Conservation (phyloP, 2,797 vertebrate genomes). For the Sebastes trivittatus region DNA sequence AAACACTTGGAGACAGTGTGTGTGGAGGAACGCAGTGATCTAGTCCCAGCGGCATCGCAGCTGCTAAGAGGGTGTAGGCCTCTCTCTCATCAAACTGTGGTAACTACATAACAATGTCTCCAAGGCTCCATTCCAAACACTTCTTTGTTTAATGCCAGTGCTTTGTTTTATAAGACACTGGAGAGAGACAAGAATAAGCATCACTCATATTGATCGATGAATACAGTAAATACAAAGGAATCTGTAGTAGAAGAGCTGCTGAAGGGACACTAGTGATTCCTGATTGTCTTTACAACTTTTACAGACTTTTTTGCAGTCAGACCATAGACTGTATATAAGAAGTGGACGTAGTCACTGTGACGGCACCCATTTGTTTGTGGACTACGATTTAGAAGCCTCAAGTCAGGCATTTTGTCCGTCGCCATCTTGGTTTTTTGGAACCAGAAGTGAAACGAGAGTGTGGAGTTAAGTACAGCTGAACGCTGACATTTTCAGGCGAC, state of each 20-base stretch:
- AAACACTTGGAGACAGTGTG: conserved; percentile 22
- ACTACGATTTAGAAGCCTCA: no score
- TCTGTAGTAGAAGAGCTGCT: background rate
- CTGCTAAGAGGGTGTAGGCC: conserved; percentile 10
- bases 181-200: background rate
- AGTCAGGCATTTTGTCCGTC: background rate
- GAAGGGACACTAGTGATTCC: background rate
- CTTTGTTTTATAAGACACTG: background rate
- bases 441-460: no score
- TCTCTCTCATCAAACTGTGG: conserved; percentile 17
- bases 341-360: background rate
- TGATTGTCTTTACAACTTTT: background rate
- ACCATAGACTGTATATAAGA: background rate
- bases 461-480: no score
- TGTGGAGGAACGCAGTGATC: conserved; percentile 5
- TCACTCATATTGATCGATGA: background rate
- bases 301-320: background rate
- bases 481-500: no score
- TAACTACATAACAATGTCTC: conserved; percentile 22
- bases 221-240: background rate
- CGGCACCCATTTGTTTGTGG: no score
- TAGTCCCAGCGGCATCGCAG: conserved; percentile 7
- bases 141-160: background rate
- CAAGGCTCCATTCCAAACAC: conserved; percentile 31
- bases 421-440: background rate